Conservation (phyloP, 2,888 invertebrate genomes). For the Ryuthela nishihirai region DNA sequence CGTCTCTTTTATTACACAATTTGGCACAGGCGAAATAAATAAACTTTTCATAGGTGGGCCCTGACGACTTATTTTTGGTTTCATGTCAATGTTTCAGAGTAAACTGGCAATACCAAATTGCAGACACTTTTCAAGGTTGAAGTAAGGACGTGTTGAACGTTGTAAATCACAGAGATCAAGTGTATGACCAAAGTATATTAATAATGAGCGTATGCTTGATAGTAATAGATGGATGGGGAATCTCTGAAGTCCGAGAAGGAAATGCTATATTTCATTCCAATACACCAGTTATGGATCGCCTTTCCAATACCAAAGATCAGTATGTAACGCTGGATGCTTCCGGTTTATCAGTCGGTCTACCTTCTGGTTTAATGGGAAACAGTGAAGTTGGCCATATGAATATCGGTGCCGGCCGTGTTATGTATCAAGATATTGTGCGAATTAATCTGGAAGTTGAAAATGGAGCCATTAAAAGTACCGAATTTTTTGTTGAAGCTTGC, state of each 20-base stretch:
- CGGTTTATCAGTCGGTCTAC: conserved; percentile 52
- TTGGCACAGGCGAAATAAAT: too few species aligned
- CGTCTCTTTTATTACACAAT: too few species aligned
- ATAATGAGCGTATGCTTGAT: conserved; percentile 49
- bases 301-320: conserved; percentile 47
- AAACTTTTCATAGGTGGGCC: too few species aligned
- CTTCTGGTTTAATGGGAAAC: conserved; percentile 53
- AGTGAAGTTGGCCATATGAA: conserved; percentile 54
- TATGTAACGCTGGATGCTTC: conserved; percentile 49
- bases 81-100: too few species aligned
- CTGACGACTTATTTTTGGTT: too few species aligned
- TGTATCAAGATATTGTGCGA: conserved; percentile 53
- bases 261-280: conserved; percentile 52
- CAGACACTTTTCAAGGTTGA: too few species aligned
- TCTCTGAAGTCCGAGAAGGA: conserved; percentile 45
- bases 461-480: conserved; percentile 46
- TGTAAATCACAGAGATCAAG: too few species aligned
- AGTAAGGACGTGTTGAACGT: too few species aligned
- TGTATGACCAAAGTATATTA: too few species aligned
- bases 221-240: conserved; percentile 45
- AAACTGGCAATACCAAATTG: too few species aligned
- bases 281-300: conserved; percentile 52
- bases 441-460: conserved; percentile 50
- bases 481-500: conserved; percentile 47
- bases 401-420: conserved; percentile 53